Base-by-base conservation (phyloP, 2,113 vertebrate species). In the Gallinago undulata region DNA sequence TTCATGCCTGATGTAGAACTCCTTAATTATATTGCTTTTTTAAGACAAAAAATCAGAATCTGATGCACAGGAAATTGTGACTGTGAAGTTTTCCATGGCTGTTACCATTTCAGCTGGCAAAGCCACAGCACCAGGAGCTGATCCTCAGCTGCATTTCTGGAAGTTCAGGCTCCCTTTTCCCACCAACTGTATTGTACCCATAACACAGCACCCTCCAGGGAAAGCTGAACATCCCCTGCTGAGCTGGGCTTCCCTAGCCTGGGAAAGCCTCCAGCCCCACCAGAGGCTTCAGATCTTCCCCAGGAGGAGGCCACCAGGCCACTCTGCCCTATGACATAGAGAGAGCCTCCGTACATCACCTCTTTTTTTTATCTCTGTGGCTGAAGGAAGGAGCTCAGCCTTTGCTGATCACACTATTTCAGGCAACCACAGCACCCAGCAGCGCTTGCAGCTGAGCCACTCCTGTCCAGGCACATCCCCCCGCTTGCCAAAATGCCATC, bases 321-420 rank as follows among this genome's bases (percentile, higher is more conserved):
- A 48, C 45, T n/a, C 35, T 68, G n/a, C 47, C 81, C 48, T 13
- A 11, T 51, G 30, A 43, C 78, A 64, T 1, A 3, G 45, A 77
- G 59, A 27, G 4, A 63, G 12, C 25, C 51, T 23, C 16, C 35
- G 23, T 37, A 43, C 74, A 94, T 89, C 69, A 30, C 53, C 62
- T 86, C 43, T 11, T 56, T 68, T 68, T 55, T 84, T 69, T 10
- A 19, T 66, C 60, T 74, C 74, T 74, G 77, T 80, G 79, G 68
- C 73, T 81, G 66, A 84, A 73, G 70, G 50, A 83, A 89, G 75
- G 68, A 92, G 62, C 74, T 91, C 81, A 93, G 89, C n/a, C 70
- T 80, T 70, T 79, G 81, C 89, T 93, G 74, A 33, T 92, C 68
- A 13, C 45, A 64, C 22, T 21, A 12, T 91, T 94, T 63, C 59